Conservation (phyloP, 2,888 invertebrate genomes). For the Cactoblastis cactorum region DNA sequence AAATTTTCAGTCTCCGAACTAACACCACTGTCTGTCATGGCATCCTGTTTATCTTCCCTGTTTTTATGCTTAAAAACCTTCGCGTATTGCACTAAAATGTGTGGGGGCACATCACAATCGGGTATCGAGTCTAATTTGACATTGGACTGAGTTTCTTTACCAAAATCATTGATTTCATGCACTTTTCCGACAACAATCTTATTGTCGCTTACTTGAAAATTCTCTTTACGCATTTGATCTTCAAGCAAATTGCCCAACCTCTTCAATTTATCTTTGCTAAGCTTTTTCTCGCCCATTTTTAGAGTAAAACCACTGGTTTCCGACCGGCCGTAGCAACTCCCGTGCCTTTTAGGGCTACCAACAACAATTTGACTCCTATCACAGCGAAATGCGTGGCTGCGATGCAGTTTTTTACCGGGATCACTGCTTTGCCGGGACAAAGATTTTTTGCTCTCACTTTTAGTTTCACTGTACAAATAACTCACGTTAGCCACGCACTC, state of each 20-base stretch:
- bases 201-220: constrained; percentile 39
- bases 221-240: constrained; percentile 68
- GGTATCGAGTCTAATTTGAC: constrained; percentile 46
- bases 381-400: constrained; percentile 80
- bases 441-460: constrained; percentile 51
- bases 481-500: constrained; percentile 53
- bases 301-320: constrained; percentile 55
- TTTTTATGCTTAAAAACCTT: constrained; percentile 62
- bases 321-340: constrained; percentile 59
- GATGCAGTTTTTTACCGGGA: constrained; percentile 76
- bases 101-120: constrained; percentile 61
- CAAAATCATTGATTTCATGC: constrained; percentile 22
- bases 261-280: constrained; percentile 63
- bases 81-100: constrained; percentile 71
- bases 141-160: not conserved
- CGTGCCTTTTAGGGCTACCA: constrained; percentile 54
- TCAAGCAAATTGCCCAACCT: constrained; percentile 62
- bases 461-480: constrained; percentile 59
- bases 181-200: constrained; percentile 29
- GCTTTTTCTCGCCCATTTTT: constrained; percentile 58
- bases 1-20: constrained; percentile 73
- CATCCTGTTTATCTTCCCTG: constrained; percentile 53
- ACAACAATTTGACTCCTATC: constrained; percentile 64
- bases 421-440: constrained; percentile 69
- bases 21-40: constrained; percentile 72